Evolutionary conservation across 2,113 vertebrate species (phyloP).

Genomic region (Bos taurus): DNA sequence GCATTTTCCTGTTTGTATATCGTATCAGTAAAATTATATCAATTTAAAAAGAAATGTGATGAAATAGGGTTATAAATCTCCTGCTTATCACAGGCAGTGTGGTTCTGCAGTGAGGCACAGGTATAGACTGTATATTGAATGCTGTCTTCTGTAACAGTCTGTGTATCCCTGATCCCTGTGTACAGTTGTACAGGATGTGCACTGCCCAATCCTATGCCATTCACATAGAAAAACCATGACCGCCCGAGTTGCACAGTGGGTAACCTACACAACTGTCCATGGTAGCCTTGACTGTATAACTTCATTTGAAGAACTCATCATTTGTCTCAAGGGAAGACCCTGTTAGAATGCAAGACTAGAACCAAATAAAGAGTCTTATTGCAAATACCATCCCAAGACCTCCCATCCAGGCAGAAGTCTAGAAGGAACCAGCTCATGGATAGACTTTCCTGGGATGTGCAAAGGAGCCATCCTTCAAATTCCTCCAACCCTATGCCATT

Average conservation of each 20-base stretch:
- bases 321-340: neutral
- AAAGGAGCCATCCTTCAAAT: neutral
- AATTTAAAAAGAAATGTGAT: neutral
- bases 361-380: neutral
- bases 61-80: neutral
- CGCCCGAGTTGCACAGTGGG: neutral
- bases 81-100: neutral
- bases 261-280: neutral
- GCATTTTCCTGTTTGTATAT: neutral
- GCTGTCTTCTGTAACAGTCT: neutral
- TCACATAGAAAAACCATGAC: neutral
- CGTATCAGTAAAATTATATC: neutral
- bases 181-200: neutral
- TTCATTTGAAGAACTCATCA: neutral
- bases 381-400: neutral
- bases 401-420: neutral
- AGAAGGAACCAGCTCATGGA: neutral
- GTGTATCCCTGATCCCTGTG: neutral
- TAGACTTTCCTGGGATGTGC: neutral
- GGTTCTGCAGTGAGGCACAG: neutral
- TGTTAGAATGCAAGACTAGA: neutral
- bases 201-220: neutral
- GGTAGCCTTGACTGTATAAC: neutral
- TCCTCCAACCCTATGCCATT: neutral
- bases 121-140: fast-evolving